Evolutionary conservation across 2,888 invertebrate genomes (phyloP), one percentile per base, ranked within the genome.

Genomic region (Dexiosoma caninum): DNA sequence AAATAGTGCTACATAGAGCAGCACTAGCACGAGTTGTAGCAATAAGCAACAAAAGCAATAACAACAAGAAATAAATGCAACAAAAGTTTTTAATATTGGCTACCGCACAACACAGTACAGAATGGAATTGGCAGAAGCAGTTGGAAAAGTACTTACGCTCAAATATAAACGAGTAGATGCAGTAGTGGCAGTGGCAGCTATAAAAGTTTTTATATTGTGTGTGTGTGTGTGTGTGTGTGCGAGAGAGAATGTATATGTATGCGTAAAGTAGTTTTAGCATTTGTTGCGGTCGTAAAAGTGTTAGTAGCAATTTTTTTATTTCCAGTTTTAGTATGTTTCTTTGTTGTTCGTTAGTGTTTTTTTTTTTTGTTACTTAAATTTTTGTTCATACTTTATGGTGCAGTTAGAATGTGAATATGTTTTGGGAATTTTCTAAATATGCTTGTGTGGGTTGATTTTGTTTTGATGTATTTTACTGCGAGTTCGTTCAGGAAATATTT

Each of bases 241-340:
- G 2, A 12, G 23, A 32, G 4, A 40, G 42, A 32, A 14, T 32
- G 6, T 27, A 27, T 6, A 27, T 27, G 6, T 27, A 27, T 27
- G 27, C 27, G 3, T 27, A 5, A 9, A 70, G 70, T 70, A 75
- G 60, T 66, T 70, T 66, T 66, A 46, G 53, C 75, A 75, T 80
- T 80, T 75, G 75, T 75, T 75, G 75, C 23, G 79, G 75, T 75
- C 70, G 66, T 75, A 67, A 75, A 75, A 75, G 66, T 64, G 66
- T 66, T 75, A 42, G 40, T 67, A 40, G 59, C 27, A 30, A 8
- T 10, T 16, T 46, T 64, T 75, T 67, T 35, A 62, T 49, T 75
- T 53, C 32, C 27, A 19, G 60, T 32, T 53, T 60, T 57, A 27
- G 30, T 60, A 27, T 30, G 57, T 35, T 49, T 40, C n/a, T 12